Evolutionary conservation across 2,888 invertebrate genomes (phyloP).

Genomic region (Tenodera sinensis): DNA sequence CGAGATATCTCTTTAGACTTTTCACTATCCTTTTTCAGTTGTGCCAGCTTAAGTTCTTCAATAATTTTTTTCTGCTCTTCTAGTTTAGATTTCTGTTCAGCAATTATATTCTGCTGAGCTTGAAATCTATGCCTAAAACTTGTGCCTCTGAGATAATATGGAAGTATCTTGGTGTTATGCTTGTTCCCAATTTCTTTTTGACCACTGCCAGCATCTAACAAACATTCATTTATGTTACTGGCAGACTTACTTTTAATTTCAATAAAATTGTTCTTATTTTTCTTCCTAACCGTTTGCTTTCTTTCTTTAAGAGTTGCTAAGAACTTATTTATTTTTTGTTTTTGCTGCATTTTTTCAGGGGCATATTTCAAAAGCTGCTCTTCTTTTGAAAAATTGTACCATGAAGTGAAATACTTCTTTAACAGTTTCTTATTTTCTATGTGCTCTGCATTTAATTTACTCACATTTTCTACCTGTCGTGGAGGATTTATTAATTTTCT

Average conservation of each 20-base stretch:
- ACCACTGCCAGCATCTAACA: not conserved
- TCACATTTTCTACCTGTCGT: not conserved
- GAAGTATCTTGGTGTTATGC: not conserved
- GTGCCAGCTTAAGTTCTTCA: constrained; percentile 66
- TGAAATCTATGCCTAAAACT: constrained; percentile 49
- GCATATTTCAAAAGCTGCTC: not conserved
- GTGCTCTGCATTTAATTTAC: not conserved
- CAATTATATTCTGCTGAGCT: constrained; percentile 69
- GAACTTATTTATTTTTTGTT: constrained; percentile 18
- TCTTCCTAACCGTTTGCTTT: not conserved
- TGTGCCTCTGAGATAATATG: not conserved
- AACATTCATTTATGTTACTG: not conserved
- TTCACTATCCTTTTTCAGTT: constrained; percentile 61
- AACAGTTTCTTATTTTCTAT: not conserved
- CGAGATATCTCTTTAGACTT: constrained; percentile 56
- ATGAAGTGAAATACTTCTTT: not conserved
- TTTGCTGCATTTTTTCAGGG: not conserved
- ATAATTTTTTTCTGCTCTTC: constrained; percentile 70
- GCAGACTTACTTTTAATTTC: not conserved
- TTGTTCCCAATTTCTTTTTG: not conserved
- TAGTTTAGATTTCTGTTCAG: constrained; percentile 65
- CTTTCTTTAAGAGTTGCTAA: not conserved
- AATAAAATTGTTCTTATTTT: not conserved
- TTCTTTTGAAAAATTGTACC: not conserved
- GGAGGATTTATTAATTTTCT: not conserved